Conservation (phyloP, 2,797 vertebrate species). For the Psittacula derbiana region DNA sequence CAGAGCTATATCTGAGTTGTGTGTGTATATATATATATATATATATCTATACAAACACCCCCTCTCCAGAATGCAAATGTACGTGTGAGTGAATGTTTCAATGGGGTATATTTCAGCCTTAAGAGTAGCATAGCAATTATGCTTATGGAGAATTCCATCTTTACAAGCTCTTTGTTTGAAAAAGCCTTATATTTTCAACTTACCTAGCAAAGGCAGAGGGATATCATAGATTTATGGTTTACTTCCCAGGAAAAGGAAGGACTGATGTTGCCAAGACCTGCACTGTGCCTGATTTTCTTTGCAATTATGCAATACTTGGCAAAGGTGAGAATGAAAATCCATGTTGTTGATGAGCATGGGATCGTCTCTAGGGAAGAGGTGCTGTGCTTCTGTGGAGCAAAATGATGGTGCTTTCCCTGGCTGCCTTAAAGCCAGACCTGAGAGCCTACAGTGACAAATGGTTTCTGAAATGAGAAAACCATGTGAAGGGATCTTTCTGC, state of each 20-base stretch:
- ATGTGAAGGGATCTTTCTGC: background rate
- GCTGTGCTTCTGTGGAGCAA: background rate
- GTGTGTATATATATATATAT: no score
- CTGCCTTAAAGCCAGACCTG: background rate
- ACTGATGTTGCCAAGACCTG: background rate
- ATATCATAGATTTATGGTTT: background rate
- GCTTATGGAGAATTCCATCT: background rate
- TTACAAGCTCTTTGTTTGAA: background rate
- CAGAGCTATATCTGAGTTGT: no score
- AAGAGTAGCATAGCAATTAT: background rate
- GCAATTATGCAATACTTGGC: background rate
- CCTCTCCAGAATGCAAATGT: background rate
- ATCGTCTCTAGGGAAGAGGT: background rate
- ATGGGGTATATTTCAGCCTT: background rate
- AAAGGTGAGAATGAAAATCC: background rate
- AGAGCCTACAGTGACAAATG: background rate
- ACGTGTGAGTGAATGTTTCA: background rate
- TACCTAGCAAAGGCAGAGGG: background rate
- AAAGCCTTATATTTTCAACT: background rate
- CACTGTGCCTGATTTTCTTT: background rate
- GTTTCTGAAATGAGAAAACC: background rate
- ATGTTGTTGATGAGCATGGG: background rate
- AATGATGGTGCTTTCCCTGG: background rate
- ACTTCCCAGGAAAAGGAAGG: background rate
- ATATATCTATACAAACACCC: rapidly evolving